phyloP scores from a whole-genome alignment of 2,888 invertebrate species.

The Callosobruchus maculatus region DNA sequence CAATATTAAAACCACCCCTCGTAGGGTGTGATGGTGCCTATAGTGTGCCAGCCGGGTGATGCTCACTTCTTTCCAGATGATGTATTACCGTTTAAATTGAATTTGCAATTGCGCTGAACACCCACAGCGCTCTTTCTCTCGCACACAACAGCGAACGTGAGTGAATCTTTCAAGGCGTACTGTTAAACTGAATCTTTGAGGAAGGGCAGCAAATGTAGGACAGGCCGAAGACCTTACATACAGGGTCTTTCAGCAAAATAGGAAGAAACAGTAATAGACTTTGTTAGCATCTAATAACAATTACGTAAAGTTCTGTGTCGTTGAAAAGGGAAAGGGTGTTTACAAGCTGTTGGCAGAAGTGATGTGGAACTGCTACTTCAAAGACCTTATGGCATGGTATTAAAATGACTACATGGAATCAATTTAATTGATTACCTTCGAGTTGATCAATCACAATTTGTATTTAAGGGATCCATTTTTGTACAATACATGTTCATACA shows the following conservation, averaged over 20 bases:
- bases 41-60: not conserved
- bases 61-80: constrained; percentile 9
- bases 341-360: too few species aligned
- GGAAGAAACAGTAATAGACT: too few species aligned
- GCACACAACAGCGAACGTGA: not conserved
- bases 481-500: too few species aligned
- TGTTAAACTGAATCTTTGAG: not conserved
- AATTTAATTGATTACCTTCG: too few species aligned
- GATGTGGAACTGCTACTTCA: too few species aligned
- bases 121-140: not conserved
- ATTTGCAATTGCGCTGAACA: constrained; percentile 8
- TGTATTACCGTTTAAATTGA: constrained; percentile 13
- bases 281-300: too few species aligned
- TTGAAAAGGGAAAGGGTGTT: too few species aligned
- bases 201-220: not conserved
- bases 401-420: too few species aligned
- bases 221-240: not conserved
- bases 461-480: too few species aligned
- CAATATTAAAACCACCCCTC: not conserved
- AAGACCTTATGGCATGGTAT: too few species aligned
- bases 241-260: not conserved
- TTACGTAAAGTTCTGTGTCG: too few species aligned
- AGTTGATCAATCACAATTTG: too few species aligned
- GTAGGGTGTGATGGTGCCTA: not conserved
- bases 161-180: not conserved